phyloP scores from a whole-genome alignment of 2,797 vertebrate species.

The Hippocampus kuda region DNA sequence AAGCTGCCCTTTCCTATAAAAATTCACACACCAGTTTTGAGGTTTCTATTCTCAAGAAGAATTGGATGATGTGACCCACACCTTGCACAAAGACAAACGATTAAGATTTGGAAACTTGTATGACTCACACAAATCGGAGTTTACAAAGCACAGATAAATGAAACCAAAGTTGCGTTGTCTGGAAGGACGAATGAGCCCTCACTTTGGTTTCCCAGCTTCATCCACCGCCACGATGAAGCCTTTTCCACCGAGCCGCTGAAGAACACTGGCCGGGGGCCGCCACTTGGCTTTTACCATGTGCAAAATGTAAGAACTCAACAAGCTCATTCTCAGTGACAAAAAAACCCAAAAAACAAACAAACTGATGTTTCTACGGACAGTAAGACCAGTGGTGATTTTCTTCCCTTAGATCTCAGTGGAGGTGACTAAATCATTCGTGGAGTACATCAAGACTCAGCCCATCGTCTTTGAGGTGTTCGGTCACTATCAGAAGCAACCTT shows the following conservation, averaged over 20 bases:
- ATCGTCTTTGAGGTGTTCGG: constrained; percentile 98
- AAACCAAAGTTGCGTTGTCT: not conserved
- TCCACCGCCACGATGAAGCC: constrained; percentile 94
- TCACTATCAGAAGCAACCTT: constrained; percentile 96
- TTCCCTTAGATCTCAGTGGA: constrained; percentile 83
- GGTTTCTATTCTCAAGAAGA: not conserved
- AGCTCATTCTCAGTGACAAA: not conserved
- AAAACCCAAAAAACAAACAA: not conserved
- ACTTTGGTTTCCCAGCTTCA: constrained; percentile 71
- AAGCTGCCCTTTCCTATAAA: too few relatives aligned
- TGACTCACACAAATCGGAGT: constrained; percentile 1
- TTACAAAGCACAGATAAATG: not conserved
- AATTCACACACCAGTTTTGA: too few relatives aligned
- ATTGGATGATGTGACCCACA: not conserved
- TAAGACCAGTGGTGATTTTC: not conserved
- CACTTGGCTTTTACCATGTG: constrained; percentile 94
- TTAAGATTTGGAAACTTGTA: not conserved
- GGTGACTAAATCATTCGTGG: constrained; percentile 90
- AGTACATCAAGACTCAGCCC: constrained; percentile 94
- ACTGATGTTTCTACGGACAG: not conserved
- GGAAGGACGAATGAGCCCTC: not conserved
- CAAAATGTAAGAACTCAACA: constrained; percentile 73
- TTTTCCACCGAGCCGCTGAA: constrained; percentile 98
- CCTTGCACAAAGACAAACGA: not conserved
- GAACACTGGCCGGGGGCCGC: constrained; percentile 93